Evolutionary conservation across 2,797 vertebrate species (phyloP).

Genomic region (Acipenser ruthenus): DNA sequence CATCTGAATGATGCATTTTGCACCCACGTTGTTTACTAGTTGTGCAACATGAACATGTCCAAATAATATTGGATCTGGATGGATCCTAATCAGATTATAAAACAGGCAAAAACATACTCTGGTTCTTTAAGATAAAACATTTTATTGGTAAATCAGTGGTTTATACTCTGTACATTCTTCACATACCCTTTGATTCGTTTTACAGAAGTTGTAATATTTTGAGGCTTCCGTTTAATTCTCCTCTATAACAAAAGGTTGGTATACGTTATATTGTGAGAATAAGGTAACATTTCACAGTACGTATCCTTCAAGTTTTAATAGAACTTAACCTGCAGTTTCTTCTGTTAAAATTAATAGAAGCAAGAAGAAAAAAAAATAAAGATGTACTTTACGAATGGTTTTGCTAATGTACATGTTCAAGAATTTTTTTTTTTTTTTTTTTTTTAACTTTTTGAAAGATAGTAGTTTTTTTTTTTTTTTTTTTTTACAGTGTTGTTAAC

Average conservation of each 20-base stretch:
- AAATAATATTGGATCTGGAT: background rate
- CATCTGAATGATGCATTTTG: no score
- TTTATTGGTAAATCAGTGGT: constrained; percentile 81
- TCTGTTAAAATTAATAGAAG: constrained; percentile 72
- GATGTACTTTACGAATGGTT: constrained; percentile 80
- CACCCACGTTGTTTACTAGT: no score
- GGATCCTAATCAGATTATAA: constrained; percentile 48
- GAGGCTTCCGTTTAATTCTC: constrained; percentile 64
- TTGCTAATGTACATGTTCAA: constrained; percentile 67
- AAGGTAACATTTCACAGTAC: constrained; percentile 99
- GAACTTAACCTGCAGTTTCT: constrained; percentile 79
- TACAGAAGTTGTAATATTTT: constrained; percentile 74
- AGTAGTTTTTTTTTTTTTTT: no score
- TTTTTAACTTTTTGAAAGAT: constrained; percentile 21
- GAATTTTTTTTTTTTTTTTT: background rate
- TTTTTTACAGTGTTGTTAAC: constrained; percentile 57
- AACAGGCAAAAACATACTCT: constrained; percentile 63
- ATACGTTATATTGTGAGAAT: constrained; percentile 84
- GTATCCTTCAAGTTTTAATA: constrained; percentile 90
- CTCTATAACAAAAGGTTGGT: constrained; percentile 72
- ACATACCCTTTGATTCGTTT: constrained; percentile 71
- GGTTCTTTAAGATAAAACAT: constrained; percentile 77
- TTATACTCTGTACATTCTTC: constrained; percentile 87
- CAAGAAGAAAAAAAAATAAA: constrained; percentile 58
- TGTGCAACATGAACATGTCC: background rate